These are phyloP conservation scores for Hippopotamyrus pictus DNA, from an alignment of 2,797 vertebrate genomes.

Conservation along the genomic window DNA sequence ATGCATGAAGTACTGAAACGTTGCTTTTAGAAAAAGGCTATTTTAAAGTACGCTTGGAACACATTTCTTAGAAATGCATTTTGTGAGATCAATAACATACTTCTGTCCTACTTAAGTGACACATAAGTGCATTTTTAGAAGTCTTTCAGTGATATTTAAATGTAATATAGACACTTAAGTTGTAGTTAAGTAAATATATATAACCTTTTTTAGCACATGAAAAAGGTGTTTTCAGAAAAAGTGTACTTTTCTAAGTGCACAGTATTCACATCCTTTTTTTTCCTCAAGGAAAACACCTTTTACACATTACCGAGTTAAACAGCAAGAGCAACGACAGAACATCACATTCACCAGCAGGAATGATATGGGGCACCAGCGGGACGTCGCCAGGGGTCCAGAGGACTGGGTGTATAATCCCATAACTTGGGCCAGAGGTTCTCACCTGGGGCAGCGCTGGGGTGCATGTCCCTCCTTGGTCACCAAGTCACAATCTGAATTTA, in stretches of 20 bases:
- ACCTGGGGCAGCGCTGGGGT: no score
- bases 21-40: neutral
- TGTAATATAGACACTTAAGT: neutral
- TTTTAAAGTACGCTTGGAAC: neutral
- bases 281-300: no score
- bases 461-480: no score
- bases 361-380: no score
- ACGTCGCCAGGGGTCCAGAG: neutral
- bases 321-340: neutral
- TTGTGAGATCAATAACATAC: neutral
- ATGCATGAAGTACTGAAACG: neutral
- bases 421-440: neutral
- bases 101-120: neutral
- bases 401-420: neutral
- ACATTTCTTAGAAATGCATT: neutral
- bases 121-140: neutral
- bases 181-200: neutral
- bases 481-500: no score
- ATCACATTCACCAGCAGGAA: neutral
- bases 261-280: neutral
- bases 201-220: neutral
- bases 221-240: neutral
- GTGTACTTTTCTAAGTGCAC: neutral
- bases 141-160: neutral
- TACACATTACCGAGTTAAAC: neutral